phyloP scores from a whole-genome alignment of 1,140 invertebrate species.

The Trinorchestia longiramus region DNA sequence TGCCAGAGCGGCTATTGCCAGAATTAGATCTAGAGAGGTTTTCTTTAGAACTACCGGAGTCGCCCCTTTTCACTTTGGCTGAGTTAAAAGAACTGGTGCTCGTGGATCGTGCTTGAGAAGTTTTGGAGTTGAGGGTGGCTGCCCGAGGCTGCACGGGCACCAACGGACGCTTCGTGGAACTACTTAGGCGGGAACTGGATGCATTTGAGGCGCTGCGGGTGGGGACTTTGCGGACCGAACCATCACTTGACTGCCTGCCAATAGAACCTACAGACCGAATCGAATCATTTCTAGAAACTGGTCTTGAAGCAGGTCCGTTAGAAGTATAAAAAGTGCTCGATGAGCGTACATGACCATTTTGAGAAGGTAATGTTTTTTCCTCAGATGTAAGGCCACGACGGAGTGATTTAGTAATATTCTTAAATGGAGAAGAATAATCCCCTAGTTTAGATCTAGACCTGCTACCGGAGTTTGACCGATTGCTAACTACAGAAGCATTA shows the following conservation, averaged over 20 bases:
- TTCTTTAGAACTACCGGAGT: slow-evolving; percentile 65
- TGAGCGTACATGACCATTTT: slow-evolving; percentile 58
- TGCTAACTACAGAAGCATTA: slow-evolving; percentile 59
- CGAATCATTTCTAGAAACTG: slow-evolving; percentile 63
- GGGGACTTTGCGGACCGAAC: slow-evolving; percentile 57
- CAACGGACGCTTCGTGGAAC: slow-evolving; percentile 58
- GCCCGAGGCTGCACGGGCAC: slow-evolving; percentile 61
- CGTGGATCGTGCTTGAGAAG: slow-evolving; percentile 38
- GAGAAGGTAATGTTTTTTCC: slow-evolving; percentile 26
- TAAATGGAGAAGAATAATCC: slow-evolving; percentile 69
- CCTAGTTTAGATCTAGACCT: slow-evolving; percentile 66
- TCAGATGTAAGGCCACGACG: slow-evolving; percentile 58
- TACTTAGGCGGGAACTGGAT: slow-evolving; percentile 36
- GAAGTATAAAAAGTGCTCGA: slow-evolving; percentile 63
- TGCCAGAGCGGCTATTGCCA: slow-evolving; percentile 60
- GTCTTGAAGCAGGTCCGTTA: slow-evolving; percentile 58
- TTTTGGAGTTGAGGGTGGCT: slow-evolving; percentile 52
- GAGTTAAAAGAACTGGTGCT: slow-evolving; percentile 50
- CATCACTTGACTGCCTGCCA: slow-evolving; percentile 65
- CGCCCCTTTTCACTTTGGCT: slow-evolving; percentile 63
- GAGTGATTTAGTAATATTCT: slow-evolving; percentile 68
- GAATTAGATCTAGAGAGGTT: slow-evolving; percentile 64
- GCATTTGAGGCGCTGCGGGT: slow-evolving; percentile 31
- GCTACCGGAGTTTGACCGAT: slow-evolving; percentile 50
- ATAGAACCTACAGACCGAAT: slow-evolving; percentile 63